Evolutionary conservation across 2,797 vertebrate species (phyloP).

Genomic region (Psittacula echo): DNA sequence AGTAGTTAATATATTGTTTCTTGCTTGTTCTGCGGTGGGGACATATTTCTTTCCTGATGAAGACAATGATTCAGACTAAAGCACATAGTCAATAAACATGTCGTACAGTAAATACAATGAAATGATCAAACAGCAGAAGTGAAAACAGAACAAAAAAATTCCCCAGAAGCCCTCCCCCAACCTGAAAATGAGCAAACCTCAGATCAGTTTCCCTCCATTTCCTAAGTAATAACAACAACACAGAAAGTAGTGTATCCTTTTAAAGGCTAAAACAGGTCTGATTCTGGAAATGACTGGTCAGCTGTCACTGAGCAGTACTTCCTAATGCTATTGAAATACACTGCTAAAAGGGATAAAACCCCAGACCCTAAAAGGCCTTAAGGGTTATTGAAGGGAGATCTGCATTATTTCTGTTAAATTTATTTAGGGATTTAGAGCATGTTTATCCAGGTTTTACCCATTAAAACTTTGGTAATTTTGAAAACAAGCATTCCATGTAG

Average conservation of each 20-base stretch:
- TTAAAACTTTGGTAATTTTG: neutral
- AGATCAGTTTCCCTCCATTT: neutral
- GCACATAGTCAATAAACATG: neutral
- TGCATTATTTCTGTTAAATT: neutral
- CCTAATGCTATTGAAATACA: neutral
- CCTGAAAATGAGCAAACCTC: neutral
- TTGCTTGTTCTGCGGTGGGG: fast-evolving
- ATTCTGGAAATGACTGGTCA: neutral
- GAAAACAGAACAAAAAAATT: neutral
- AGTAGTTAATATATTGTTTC: neutral
- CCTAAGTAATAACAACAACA: neutral
- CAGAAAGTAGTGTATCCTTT: neutral
- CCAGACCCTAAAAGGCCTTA: neutral
- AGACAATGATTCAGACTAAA: neutral
- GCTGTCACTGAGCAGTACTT: neutral
- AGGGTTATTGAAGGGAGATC: neutral
- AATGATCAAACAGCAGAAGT: neutral
- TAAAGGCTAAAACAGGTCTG: neutral
- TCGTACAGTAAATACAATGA: neutral
- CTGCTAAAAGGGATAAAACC: neutral
- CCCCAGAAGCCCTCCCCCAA: neutral
- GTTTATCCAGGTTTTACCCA: neutral
- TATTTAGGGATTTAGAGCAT: neutral
- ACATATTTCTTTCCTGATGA: neutral
- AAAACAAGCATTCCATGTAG: neutral